These are phyloP conservation scores for Acanthurus tractus DNA, from an alignment of 2,797 vertebrate species.

Conservation along the genomic window DNA sequence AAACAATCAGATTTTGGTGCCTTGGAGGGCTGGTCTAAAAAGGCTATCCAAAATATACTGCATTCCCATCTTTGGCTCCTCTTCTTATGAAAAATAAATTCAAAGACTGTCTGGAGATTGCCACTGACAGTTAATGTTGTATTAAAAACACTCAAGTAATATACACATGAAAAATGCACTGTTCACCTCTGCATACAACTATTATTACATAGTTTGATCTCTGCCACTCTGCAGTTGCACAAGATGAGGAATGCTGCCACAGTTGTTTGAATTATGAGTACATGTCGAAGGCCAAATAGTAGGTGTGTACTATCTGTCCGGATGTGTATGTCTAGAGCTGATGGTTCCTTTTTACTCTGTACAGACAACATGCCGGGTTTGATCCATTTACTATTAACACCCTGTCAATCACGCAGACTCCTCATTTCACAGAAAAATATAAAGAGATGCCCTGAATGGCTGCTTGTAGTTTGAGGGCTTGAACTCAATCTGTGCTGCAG, in stretches of 20 bases:
- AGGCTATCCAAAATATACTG: neutral
- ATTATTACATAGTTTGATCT: conserved; percentile 33
- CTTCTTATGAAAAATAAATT: neutral
- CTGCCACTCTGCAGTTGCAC: conserved; percentile 8
- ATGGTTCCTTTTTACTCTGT: conserved; percentile 23
- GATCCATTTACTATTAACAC: conserved; percentile 66
- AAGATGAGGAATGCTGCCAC: neutral
- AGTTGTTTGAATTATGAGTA: conserved; percentile 35
- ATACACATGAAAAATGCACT: conserved; percentile 21
- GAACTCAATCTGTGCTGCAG: conserved; percentile 77
- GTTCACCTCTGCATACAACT: conserved; percentile 7
- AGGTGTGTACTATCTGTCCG: conserved; percentile 38
- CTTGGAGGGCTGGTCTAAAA: too few relatives aligned
- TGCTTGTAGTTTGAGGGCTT: conserved; percentile 67
- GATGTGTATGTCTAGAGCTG: neutral
- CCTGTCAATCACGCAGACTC: conserved; percentile 62
- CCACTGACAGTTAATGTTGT: conserved; percentile 1
- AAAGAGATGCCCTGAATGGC: conserved; percentile 51
- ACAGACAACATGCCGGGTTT: conserved; percentile 55
- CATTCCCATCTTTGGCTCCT: neutral
- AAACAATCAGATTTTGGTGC: neutral
- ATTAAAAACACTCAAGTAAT: conserved; percentile 3
- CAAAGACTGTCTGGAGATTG: neutral
- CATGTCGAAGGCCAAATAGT: conserved; percentile 43
- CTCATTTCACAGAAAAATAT: conserved; percentile 58